Evolutionary conservation across 2,797 vertebrate species (phyloP), one percentile per base, ranked within the genome.

Genomic region (Propithecus perrieri): DNA sequence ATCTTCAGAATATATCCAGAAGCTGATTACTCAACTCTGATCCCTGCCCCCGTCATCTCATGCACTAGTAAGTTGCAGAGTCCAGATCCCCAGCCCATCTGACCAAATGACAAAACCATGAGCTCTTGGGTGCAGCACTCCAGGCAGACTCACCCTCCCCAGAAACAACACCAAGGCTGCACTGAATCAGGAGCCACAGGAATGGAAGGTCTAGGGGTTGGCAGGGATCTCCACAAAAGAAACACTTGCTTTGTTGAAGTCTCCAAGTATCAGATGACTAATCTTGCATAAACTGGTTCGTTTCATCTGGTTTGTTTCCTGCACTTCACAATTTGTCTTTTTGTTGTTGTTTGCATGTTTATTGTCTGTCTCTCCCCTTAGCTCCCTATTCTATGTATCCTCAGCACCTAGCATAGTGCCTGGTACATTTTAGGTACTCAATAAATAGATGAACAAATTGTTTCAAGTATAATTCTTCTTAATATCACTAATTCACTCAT

Each of bases 401-500:
- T 22, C 11, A 65, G 63, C 63, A 65, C 38, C 35, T 48, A 76
- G 28, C 10, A 90, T 30, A 28, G 46, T 71, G 24, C 20, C 33
- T 41, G 38, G 18, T n/a, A 50, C 38, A 50, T 65, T 43, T 30
- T 46, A 48, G 57, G 50, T 24, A 38, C 22, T 59, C 26, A 75
- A 14, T 67, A n/a, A 95, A 75, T 69, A n/a, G 41, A 83, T 35
- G 30, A 63, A 46, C 10, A 46, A 91, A 85, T 9, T 38, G 22
- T 89, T 53, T 89, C 83, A 81, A 24, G 59, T 41, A 75, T 20
- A 71, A 28, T 93, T 96, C 84, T 93, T 41, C 69, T 78, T 81
- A n/a, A 38, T 65, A 65, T 65, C 33, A 20, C 79, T 63, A 41
- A 85, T 80, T 90, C 57, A 75, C n/a, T 86, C 93, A 84, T 80